Evolutionary conservation across 2,113 vertebrate genomes (phyloP).

Genomic region (Cynoglossus semilaevis): DNA sequence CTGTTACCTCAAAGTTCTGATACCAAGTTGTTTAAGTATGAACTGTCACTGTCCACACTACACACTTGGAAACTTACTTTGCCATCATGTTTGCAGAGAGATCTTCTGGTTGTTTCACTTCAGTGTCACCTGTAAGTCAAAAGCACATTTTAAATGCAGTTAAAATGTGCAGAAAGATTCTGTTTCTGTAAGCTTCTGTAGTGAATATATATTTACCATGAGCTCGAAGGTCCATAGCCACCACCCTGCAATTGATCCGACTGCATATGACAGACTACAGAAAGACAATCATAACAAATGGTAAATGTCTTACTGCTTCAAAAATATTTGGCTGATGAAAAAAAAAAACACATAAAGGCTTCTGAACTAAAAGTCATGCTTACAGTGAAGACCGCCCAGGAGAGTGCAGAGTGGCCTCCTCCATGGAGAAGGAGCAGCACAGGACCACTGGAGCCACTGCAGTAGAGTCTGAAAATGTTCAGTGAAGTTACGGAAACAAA

Average conservation of each 20-base stretch:
- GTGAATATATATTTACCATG: constrained; percentile 80
- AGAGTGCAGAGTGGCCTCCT: constrained; percentile 96
- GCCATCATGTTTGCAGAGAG: constrained; percentile 98
- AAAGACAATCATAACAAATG: constrained; percentile 13
- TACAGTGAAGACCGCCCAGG: constrained; percentile 97
- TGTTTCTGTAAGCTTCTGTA: too few species aligned
- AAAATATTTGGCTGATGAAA: neutral
- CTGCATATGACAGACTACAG: constrained; percentile 87
- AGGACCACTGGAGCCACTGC: constrained; percentile 89
- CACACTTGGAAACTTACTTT: constrained; percentile 78
- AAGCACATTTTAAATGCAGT: neutral
- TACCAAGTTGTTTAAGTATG: neutral
- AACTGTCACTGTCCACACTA: too few species aligned
- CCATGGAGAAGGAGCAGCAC: constrained; percentile 91
- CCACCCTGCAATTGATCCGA: constrained; percentile 90
- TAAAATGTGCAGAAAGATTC: too few species aligned
- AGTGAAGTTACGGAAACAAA: constrained; percentile 79
- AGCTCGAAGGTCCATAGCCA: constrained; percentile 91
- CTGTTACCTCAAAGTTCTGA: neutral
- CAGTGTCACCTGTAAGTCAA: constrained; percentile 84
- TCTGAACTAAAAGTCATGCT: constrained; percentile 50
- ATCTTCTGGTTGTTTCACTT: constrained; percentile 90
- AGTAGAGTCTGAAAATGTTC: constrained; percentile 97
- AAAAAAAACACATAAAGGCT: neutral
- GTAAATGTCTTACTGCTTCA: neutral